phyloP scores from a whole-genome alignment of 2,113 vertebrate genomes.

The Dasyornis broadbenti region DNA sequence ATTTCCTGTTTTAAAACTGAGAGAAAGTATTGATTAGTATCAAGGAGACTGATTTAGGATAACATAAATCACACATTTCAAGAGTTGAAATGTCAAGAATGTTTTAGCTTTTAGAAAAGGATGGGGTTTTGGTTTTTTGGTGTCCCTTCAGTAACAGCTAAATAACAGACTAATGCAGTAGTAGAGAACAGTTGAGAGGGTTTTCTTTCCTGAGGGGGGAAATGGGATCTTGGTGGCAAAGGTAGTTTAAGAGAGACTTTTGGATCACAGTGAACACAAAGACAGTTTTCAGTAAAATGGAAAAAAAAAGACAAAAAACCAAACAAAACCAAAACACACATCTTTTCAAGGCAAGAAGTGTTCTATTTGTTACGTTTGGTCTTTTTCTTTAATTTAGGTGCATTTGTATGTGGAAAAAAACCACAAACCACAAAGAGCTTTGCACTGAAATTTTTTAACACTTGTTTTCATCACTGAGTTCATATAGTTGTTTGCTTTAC shows the following conservation, averaged over 20 bases:
- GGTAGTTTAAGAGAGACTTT: neutral
- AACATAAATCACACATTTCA: constrained; percentile 3
- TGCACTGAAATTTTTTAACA: neutral
- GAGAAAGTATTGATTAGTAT: constrained; percentile 57
- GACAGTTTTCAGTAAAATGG: neutral
- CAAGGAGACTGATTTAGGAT: constrained; percentile 13
- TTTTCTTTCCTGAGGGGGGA: neutral
- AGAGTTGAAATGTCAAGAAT: neutral
- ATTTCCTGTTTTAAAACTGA: constrained; percentile 62
- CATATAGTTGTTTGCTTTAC: neutral
- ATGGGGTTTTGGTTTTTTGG: neutral
- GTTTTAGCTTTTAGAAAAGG: neutral
- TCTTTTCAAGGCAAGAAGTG: neutral
- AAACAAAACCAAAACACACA: neutral
- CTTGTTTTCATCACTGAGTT: neutral
- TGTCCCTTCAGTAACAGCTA: neutral
- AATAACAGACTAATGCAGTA: neutral
- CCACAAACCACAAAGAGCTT: neutral
- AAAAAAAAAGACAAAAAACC: neutral
- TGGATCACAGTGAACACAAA: neutral
- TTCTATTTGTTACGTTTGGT: neutral
- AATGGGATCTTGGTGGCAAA: neutral
- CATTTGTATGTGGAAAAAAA: neutral
- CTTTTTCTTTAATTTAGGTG: neutral
- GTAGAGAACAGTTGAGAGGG: neutral